Percentiles rank a stretch among this genome's conserved stretches.
phyloP scores from a whole-genome alignment of 2,888 invertebrate species.

The Meiosimyza platycephala region DNA sequence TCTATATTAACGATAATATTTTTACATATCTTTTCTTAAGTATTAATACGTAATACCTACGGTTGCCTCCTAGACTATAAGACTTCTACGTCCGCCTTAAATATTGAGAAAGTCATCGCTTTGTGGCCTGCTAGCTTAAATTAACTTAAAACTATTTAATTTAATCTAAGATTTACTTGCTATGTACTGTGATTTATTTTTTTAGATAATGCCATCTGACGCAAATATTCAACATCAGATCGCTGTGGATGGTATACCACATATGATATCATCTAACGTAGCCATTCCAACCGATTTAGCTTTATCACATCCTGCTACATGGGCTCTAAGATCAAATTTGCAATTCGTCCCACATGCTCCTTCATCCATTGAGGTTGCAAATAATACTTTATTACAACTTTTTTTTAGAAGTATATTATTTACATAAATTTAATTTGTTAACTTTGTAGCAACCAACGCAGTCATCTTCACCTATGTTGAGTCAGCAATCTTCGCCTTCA shows the following conservation, averaged over 20 bases:
- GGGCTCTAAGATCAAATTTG: conserved; percentile 52
- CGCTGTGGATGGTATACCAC: conserved; percentile 62
- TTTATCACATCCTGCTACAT: conserved; percentile 55
- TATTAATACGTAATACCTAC: too few species aligned
- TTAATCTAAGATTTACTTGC: background rate
- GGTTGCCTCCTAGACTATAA: too few species aligned
- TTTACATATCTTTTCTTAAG: too few species aligned
- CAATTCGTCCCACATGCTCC: conserved; percentile 52
- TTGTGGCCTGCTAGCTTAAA: background rate
- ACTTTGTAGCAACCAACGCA: conserved; percentile 66
- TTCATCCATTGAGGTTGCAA: conserved; percentile 49
- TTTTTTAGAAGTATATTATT: too few species aligned
- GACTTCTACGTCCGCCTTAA: too few species aligned
- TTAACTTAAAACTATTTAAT: background rate
- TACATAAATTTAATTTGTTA: background rate
- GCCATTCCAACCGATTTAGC: conserved; percentile 63
- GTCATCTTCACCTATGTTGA: conserved; percentile 78
- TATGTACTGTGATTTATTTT: conserved; percentile 28
- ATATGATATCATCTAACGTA: conserved; percentile 65
- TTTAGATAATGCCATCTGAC: conserved; percentile 61
- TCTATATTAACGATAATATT: too few species aligned
- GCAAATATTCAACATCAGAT: conserved; percentile 56
- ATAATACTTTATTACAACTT: background rate
- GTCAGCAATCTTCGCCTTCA: conserved; percentile 80
- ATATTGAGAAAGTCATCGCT: too few species aligned